Evolutionary conservation across 2,113 vertebrate genomes (phyloP).

Genomic region (Geococcyx californianus): DNA sequence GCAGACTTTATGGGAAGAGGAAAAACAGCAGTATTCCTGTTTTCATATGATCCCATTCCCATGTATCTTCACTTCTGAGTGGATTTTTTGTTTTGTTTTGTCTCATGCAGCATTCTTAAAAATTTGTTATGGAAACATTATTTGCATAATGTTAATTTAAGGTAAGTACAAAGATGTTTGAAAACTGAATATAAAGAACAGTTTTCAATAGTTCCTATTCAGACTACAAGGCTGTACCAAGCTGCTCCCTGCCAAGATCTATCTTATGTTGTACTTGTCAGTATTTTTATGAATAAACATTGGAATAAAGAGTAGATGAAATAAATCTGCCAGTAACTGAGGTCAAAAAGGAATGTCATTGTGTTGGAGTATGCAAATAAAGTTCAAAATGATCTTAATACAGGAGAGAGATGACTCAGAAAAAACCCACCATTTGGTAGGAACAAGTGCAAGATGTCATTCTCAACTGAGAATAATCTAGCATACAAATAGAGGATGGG

Average conservation of each 20-base stretch:
- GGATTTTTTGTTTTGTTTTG: not conserved
- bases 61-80: not conserved
- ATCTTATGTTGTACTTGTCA: not conserved
- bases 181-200: not conserved
- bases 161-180: not conserved
- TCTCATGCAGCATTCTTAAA: not conserved
- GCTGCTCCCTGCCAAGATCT: not conserved
- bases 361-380: not conserved
- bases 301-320: not conserved
- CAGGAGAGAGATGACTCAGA: not conserved
- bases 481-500: not conserved
- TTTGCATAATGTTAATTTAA: not conserved
- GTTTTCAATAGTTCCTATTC: not conserved
- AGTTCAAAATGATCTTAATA: not conserved
- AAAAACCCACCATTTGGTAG: not conserved
- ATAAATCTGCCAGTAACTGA: not conserved
- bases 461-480: not conserved
- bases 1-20: not conserved
- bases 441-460: not conserved
- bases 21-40: not conserved
- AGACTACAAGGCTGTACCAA: not conserved
- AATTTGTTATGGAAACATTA: not conserved
- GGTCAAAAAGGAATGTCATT: not conserved
- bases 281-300: slow-evolving; percentile 13
- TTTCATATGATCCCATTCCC: not conserved